Conservation (phyloP, 2,113 vertebrate genomes). For the Clupea harengus region DNA sequence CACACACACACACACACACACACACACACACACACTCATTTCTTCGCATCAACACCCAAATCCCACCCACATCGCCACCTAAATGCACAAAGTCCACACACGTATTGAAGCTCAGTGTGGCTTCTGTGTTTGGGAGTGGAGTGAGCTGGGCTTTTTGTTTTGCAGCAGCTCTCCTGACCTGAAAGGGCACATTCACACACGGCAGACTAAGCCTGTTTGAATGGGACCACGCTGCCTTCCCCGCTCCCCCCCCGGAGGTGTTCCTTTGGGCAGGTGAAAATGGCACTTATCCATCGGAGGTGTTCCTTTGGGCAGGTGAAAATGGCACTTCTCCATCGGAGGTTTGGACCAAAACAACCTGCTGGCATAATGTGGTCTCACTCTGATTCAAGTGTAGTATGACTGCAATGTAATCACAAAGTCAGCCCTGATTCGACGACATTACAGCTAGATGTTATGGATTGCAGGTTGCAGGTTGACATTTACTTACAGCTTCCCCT, state of each 20-base stretch:
- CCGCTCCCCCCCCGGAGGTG: neutral
- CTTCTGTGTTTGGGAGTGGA: neutral
- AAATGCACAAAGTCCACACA: neutral
- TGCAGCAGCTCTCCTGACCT: neutral
- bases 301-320: neutral
- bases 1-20: neutral
- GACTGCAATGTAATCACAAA: neutral
- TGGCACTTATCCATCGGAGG: neutral
- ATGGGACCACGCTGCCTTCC: neutral
- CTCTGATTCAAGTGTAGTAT: neutral
- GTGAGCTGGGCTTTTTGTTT: slow-evolving; percentile 6
- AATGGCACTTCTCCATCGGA: neutral
- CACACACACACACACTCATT: neutral
- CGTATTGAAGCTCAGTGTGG: neutral
- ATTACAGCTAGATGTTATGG: neutral
- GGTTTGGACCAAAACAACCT: neutral
- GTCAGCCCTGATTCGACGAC: neutral
- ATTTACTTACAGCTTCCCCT: neutral
- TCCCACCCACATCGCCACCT: neutral
- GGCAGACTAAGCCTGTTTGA: neutral
- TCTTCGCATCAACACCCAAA: too few relatives aligned
- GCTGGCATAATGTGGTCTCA: neutral
- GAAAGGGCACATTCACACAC: neutral
- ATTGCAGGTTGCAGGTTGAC: neutral
- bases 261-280: neutral